A percentile compares a stretch with the other conserved stretches of the same genome.
phyloP scores from a whole-genome alignment of 2,113 vertebrate genomes.

The human region DNA sequence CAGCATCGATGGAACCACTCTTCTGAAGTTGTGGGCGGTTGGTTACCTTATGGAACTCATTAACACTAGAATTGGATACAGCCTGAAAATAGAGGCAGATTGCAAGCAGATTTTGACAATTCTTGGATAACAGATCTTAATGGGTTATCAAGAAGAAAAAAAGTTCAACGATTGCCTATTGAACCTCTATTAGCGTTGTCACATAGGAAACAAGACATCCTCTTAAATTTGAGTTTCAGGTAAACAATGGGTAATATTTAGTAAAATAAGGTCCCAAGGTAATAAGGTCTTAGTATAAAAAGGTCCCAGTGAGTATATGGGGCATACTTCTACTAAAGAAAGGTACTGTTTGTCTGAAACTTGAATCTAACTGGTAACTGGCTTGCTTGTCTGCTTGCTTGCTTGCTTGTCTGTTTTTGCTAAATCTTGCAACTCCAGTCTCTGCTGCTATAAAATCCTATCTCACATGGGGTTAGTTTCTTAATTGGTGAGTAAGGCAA shows the following conservation, averaged over 20 bases:
- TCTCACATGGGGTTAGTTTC: not conserved
- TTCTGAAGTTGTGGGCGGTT: not conserved
- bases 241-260: constrained; percentile 1
- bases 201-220: not conserved
- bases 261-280: not conserved
- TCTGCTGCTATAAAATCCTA: not conserved
- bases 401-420: not conserved
- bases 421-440: not conserved
- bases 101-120: constrained; percentile 38
- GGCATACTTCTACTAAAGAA: not conserved
- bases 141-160: not conserved
- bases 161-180: not conserved
- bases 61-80: constrained; percentile 8
- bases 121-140: constrained; percentile 4
- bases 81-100: constrained; percentile 6
- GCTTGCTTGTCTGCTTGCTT: not conserved
- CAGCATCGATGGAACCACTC: not conserved
- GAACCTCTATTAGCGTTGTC: not conserved
- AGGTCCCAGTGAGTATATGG: not conserved
- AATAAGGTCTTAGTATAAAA: not conserved
- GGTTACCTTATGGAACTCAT: constrained; percentile 35
- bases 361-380: not conserved
- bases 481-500: not conserved
- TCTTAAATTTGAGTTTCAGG: not conserved
- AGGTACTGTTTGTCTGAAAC: not conserved